Evolutionary conservation across 2,113 vertebrate genomes (phyloP), one percentile per base, ranked within the genome.

Genomic region (Nibea albiflora): DNA sequence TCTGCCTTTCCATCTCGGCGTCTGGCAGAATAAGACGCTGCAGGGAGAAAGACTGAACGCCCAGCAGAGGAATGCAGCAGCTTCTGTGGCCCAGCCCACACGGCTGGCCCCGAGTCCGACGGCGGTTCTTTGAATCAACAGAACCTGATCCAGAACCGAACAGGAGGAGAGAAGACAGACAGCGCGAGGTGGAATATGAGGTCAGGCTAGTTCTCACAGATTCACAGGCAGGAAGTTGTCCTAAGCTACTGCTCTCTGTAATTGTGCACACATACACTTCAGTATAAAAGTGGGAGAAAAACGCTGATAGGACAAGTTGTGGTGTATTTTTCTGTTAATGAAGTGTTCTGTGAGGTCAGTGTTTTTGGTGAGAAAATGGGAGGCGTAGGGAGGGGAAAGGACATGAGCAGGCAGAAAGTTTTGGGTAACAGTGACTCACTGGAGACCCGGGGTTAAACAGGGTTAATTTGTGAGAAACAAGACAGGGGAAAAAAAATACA

Each of bases 61-160:
- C 91, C 88, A 85, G 82, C 52, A 19, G 82, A 94, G 91, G 93
- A 94, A 94, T 93, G 92, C 87, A 70, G 80, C 83, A 68, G 85
- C 85, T 84, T 88, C 90, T 86, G 87, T 88, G 76, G 87, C 88
- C 87, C 79, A 79, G 85, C 90, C 90, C 89, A 85, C 83, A 88
- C 53, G 69, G 39, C 85, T 82, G 80, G 78, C 81, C 79, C 83
- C 0, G 26, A 87, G 73, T 88, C 88, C 80, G 67, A 87, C 85
- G 63, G 83, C 74, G 71, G 83, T 83, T 82, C 81, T 90, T 85
- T 91, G 85, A 88, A 89, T 90, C 91, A 93, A 93, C 90, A 91
- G 70, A 92, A 91, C 89, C 88, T 74, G 89, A 93, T 87, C 90
- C 91, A 90, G 82, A 85, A 85, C 78, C 70, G 52, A 87, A 66